Evolutionary conservation across 2,888 invertebrate species (phyloP).

Genomic region (Megalurothrips usitatus): DNA sequence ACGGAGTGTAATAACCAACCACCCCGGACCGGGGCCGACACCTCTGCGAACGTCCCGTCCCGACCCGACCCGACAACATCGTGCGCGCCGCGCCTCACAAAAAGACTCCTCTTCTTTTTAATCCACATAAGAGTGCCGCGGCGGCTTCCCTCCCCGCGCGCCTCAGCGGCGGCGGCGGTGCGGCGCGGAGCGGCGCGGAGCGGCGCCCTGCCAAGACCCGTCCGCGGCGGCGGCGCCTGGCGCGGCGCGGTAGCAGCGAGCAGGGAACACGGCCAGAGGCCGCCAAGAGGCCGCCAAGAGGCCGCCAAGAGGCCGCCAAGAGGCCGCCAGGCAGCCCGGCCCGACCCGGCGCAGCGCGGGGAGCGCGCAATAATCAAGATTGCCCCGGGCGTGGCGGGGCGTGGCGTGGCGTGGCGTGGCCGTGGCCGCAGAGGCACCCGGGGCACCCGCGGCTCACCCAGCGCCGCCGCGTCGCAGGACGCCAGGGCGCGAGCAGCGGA

Average conservation of each 20-base stretch:
- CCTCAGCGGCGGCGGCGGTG: neutral
- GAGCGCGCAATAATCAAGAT: constrained; percentile 18
- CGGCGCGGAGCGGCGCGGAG: neutral
- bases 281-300: no score
- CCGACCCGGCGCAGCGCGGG: neutral
- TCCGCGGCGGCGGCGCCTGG: neutral
- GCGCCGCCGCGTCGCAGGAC: no score
- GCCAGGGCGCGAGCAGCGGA: no score
- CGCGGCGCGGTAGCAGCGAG: neutral
- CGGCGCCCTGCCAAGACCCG: neutral
- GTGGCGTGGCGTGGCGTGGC: neutral
- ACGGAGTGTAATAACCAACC: neutral
- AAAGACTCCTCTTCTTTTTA: neutral
- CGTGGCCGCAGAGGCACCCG: neutral
- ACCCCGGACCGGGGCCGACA: neutral
- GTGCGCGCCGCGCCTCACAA: neutral
- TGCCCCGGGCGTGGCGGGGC: neutral
- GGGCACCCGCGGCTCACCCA: no score
- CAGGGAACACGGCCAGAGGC: neutral
- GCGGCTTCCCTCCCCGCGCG: neutral
- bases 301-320: no score
- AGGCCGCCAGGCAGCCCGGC: neutral
- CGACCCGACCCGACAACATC: no score
- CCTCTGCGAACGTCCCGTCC: no score
- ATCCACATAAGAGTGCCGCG: constrained; percentile 5